Conservation (phyloP, 30 jellyfish, hydroid and myxozoan genomes). For the Aurelia coerulea region DNA sequence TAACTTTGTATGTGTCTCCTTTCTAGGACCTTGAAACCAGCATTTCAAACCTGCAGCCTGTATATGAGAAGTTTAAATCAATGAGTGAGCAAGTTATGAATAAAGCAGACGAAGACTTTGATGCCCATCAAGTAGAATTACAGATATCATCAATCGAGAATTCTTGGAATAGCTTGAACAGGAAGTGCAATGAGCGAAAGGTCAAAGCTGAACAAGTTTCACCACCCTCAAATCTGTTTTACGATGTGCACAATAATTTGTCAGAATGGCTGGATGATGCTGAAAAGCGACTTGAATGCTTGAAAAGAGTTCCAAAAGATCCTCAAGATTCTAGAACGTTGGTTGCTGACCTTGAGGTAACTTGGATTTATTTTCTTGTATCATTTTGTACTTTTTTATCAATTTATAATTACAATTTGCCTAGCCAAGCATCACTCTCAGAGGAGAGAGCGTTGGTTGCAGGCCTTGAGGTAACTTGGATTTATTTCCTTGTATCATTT, state of each 20-base stretch:
- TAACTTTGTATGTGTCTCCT: background rate
- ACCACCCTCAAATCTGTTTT: constrained; percentile 15
- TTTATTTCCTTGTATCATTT: background rate
- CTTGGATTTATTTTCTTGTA: background rate
- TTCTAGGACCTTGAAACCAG: constrained; percentile 14
- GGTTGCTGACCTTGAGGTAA: constrained; percentile 22
- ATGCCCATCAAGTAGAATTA: constrained; percentile 11
- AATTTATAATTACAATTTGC: too few species aligned
- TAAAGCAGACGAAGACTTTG: constrained; percentile 4
- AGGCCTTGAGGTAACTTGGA: constrained; percentile 8
- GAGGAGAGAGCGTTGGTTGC: background rate
- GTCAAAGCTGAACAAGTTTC: constrained; percentile 1
- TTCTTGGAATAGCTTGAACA: constrained; percentile 44
- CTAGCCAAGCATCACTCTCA: too few species aligned
- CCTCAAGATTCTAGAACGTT: constrained; percentile 6
- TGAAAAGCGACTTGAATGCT: constrained; percentile 16
- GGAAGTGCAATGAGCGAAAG: constrained; percentile 9
- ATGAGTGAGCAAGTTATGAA: constrained; percentile 23
- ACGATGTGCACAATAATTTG: constrained; percentile 6
- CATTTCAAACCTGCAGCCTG: constrained; percentile 25
- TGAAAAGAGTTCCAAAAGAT: constrained; percentile 30
- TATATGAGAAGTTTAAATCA: constrained; percentile 18
- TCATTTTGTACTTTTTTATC: too few species aligned
- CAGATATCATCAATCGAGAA: constrained; percentile 25
- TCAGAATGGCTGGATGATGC: constrained; percentile 43